These are phyloP conservation scores for Zaprionus africanus DNA, from an alignment of 1,140 invertebrate species.

Conservation along the genomic window DNA sequence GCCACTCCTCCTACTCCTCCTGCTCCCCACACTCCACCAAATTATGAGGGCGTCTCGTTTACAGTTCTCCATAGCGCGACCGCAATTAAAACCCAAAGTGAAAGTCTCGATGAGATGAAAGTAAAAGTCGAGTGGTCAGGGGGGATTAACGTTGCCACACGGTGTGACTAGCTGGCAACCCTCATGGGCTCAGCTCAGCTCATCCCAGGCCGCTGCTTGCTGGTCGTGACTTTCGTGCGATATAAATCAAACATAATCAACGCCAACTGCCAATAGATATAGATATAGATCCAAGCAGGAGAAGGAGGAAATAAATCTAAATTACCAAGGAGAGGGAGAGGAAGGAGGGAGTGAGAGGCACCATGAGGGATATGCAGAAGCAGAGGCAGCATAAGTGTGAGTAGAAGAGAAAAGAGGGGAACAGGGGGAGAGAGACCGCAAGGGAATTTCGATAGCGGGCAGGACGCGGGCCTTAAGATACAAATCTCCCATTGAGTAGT, in stretches of 20 bases:
- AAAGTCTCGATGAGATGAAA: conserved; percentile 53
- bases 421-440: conserved; percentile 27
- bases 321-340: conserved; percentile 50
- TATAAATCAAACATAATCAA: conserved; percentile 81
- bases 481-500: conserved; percentile 46
- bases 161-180: conserved; percentile 13
- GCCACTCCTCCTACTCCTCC: neutral
- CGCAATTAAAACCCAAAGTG: conserved; percentile 61
- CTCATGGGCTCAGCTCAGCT: conserved; percentile 18
- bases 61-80: conserved; percentile 36
- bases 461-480: conserved; percentile 49
- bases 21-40: neutral
- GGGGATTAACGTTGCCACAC: neutral
- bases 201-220: neutral
- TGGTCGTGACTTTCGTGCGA: conserved; percentile 51
- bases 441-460: conserved; percentile 54
- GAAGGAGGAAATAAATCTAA: conserved; percentile 65
- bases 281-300: conserved; percentile 1
- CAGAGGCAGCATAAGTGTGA: neutral
- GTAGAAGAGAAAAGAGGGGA: too few relatives aligned
- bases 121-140: conserved; percentile 9
- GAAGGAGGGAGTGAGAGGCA: neutral
- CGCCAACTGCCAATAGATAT: conserved; percentile 66
- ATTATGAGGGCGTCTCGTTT: conserved; percentile 68
- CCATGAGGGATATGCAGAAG: neutral